Evolutionary conservation across 2,797 vertebrate genomes (phyloP), one percentile per base, ranked within the genome.

Genomic region (Dryobates pubescens): DNA sequence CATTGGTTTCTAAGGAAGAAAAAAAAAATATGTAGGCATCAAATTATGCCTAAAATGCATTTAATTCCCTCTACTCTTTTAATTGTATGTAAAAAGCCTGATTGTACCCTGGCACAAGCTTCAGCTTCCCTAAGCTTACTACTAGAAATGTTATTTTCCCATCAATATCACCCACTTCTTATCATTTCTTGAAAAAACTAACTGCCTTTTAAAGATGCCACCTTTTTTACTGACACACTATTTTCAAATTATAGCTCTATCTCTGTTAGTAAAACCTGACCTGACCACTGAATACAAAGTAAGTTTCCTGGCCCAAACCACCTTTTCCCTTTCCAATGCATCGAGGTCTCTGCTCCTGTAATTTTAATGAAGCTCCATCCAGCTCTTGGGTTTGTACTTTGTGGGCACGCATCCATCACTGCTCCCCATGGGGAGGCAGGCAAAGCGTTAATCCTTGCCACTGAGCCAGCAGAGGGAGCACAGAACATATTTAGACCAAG

Each of bases 31-130:
- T 78, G 91, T 82, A 87, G 90, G 86, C 90, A 97, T 95, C 84
- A 92, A 95, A 94, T 96, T 93, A 87, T 86, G 88, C 36, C 94
- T 92, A 92, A 94, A 96, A 95, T 58, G 65, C 91, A 94, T 86
- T 90, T 94, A 83, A 92, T 95, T 96, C 90, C 69, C 70, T 83
- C 68, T 65, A 56, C 54, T 95, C 65, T 84, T 90, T 78, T 84
- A 88, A 93, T 34, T 82, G 29, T 80, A 93, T 63, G 71, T 62
- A 74, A 95, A 57, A 36, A 89, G 47, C n/a, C 36, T 47, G 47
- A 74, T 47, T 84, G 38, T 68, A 90, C 54, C 62, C 57, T 47
- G 45, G 73, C 79, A 89, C 53, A 82, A 85, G 78, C 64, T 76
- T 85, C 74, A 92, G 57, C 18, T 93, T 93, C 88, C 85, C 74